Evolutionary conservation across 2,113 vertebrate genomes (phyloP), one percentile per base, ranked within the genome.

Genomic region (Globicephala melas): DNA sequence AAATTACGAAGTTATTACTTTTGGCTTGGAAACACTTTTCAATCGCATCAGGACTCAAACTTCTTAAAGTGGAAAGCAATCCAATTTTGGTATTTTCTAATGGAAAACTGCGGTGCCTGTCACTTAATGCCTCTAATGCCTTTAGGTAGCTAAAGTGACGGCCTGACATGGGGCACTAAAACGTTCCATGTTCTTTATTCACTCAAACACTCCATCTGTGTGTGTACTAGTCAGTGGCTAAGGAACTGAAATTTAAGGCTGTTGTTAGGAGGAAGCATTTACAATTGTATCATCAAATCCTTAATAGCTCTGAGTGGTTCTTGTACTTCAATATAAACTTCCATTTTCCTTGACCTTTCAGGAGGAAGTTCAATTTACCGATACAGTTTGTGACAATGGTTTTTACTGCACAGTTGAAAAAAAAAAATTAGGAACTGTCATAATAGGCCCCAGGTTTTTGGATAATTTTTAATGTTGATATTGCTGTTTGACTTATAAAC

Each of bases 61-160:
- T 98, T 97, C 89, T 89, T 94, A 85, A 92, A 95, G 93, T 95
- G 65, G 80, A 97, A 96, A 96, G 96, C 92, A 97, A 96, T 97
- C 87, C 82, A 86, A 62, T 94, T 95, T 87, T 65, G 85, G 85
- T 53, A 92, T 95, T 96, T 98, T 83, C 82, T 98, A 95, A 97
- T 90, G 95, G 96, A 97, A 96, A 88, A 81, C 63, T 80, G 77
- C 80, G 87, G 86, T 73, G 93, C 86, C 91, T 96, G 93, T 93
- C 91, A 93, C 33, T 97, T 96, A 95, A 95, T 73, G 94, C 92
- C 65, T 53, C 96, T 92, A 95, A 96, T 94, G 92, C 74, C 67
- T 97, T 77, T 71, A 23, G 58, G 94, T 21, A 96, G 96, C 82
- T 95, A 80, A 79, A 84, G 89, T 65, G 63, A 95, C 82, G 81